Conservation (phyloP, 2,888 invertebrate genomes). For the Emmelina monodactyla region DNA sequence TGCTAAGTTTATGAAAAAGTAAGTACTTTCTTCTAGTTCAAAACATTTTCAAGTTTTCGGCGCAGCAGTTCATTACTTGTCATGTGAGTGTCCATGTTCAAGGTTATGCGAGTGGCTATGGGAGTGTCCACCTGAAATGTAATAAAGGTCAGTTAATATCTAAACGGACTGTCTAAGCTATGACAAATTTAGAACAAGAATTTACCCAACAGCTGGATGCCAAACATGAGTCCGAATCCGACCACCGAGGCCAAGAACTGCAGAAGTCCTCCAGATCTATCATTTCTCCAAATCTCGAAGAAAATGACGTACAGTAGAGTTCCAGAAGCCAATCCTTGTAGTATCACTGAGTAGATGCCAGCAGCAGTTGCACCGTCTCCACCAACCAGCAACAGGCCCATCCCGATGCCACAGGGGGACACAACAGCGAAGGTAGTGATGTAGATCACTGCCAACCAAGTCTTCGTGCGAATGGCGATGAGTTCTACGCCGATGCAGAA, state of each 20-base stretch:
- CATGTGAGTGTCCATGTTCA: slow-evolving; percentile 28
- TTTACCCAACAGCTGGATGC: slow-evolving; percentile 69
- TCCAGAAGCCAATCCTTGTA: slow-evolving; percentile 89
- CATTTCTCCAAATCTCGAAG: slow-evolving; percentile 83
- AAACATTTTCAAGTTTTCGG: too few relatives aligned
- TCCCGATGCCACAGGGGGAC: slow-evolving; percentile 81
- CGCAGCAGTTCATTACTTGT: too few relatives aligned
- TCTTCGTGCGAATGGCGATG: slow-evolving; percentile 73
- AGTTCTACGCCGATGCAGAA: slow-evolving; percentile 89
- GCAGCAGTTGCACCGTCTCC: slow-evolving; percentile 64
- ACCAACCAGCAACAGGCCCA: slow-evolving; percentile 73
- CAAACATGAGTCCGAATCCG: slow-evolving; percentile 79
- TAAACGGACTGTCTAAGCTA: background rate
- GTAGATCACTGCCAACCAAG: slow-evolving; percentile 69
- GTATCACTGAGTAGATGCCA: slow-evolving; percentile 69
- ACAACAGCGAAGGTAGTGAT: slow-evolving; percentile 80
- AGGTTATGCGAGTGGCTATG: slow-evolving; percentile 31
- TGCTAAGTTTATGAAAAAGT: too few relatives aligned
- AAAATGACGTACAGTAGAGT: slow-evolving; percentile 96
- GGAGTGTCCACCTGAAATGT: slow-evolving; percentile 36
- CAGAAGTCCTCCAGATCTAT: slow-evolving; percentile 69
- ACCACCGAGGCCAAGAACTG: slow-evolving; percentile 72
- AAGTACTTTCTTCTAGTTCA: too few relatives aligned
- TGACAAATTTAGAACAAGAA: slow-evolving; percentile 16
- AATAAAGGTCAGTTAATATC: background rate